Evolutionary conservation across 2,797 vertebrate genomes (phyloP), one percentile per base, ranked within the genome.

Genomic region (Anguilla obscura): DNA sequence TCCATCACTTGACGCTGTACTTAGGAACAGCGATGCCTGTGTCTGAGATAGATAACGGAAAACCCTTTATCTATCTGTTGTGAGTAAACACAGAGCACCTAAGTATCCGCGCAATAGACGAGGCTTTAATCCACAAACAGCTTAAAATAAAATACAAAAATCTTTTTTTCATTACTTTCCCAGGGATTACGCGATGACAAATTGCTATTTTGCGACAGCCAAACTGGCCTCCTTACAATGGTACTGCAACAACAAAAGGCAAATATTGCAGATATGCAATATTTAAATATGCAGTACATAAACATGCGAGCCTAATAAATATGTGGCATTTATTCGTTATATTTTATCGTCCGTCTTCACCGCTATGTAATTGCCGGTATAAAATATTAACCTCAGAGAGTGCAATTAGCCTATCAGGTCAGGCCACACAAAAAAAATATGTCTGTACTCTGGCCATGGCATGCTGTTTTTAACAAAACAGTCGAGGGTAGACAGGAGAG

Each of bases 401-500:
- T 30, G 2, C 80, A 90, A 90, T 90, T 89, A 88, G 83, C 88
- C 52, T 86, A 86, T 88, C 58, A 58, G 87, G 80, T 18, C 50
- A 52, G 54, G 45, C 80, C 58, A 83, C 58, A 83, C 48, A 79
- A 76, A 86, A 76, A 52, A 52, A 27, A 50, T 86, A 3, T n/a
- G 30, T 58, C 27, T n/a, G 33, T 45, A 86, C 40, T 30, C 9
- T 50, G 69, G 16, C 84, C 6, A 14, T 74, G 58, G 60, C 87
- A 79, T 84, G 86, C 94, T 96, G 95, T 71, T 92, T 93, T 93
- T 92, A 94, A 95, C 95, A 96, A 95, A 96, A 95, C 95, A 96
- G 95, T 95, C 95, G 94, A 95, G 95, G 92, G 95, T 93, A 94
- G 93, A 94, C 95, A 95, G 94, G 95, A 94, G 90, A 92, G 93